Conservation (phyloP, 2,113 vertebrate species). For the Rattus rattus region DNA sequence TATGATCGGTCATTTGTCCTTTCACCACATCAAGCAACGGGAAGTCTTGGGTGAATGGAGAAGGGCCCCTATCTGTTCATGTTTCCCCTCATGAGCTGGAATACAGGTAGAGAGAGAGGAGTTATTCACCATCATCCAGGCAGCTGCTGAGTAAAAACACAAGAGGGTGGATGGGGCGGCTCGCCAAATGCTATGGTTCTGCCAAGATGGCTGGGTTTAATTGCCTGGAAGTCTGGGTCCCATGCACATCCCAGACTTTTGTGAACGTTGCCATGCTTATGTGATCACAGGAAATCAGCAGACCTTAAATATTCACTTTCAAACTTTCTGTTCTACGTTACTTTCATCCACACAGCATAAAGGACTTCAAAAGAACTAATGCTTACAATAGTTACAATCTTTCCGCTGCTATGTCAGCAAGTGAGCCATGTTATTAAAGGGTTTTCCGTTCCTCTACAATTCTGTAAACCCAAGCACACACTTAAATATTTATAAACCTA, state of each 20-base stretch:
- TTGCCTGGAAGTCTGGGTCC: not conserved
- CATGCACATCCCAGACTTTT: not conserved
- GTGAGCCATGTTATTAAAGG: not conserved
- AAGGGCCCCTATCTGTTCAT: rapidly evolving
- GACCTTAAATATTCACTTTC: slow-evolving; percentile 8
- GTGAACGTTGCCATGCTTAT: not conserved
- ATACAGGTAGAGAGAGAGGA: not conserved
- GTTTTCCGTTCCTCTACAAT: not conserved
- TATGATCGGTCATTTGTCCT: not conserved
- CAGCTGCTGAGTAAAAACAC: not conserved
- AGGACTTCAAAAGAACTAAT: slow-evolving; percentile 49
- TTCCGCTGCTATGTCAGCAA: not conserved
- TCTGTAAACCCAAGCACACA: not conserved
- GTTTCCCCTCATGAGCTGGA: not conserved
- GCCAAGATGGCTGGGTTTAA: slow-evolving; percentile 17
- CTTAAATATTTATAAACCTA: not conserved
- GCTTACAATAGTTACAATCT: not conserved
- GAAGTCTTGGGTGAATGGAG: not conserved
- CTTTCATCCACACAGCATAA: slow-evolving; percentile 44
- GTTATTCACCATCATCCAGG: not conserved
- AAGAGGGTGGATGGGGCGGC: not conserved
- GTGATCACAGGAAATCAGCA: slow-evolving; percentile 41
- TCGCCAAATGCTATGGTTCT: not conserved
- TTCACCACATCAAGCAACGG: not conserved
- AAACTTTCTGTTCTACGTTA: slow-evolving; percentile 41